Conservation (phyloP, 2,888 invertebrate genomes). For the Ariolimax columbianus region DNA sequence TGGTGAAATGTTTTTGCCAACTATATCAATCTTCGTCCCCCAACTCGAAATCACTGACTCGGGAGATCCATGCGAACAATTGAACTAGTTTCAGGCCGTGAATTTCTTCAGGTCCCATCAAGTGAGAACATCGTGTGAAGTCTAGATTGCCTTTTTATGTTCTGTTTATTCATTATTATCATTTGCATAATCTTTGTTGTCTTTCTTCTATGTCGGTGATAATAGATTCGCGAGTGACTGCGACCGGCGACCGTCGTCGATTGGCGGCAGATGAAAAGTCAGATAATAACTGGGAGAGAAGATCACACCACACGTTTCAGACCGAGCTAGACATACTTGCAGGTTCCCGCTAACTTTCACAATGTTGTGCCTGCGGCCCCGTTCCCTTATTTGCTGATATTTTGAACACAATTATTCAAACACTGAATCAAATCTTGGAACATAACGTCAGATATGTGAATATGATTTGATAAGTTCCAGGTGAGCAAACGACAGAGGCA, state of each 20-base stretch:
- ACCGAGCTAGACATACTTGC: not conserved
- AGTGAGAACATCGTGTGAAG: not conserved
- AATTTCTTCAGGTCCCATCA: not conserved
- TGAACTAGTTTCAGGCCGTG: not conserved
- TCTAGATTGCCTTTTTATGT: conserved; percentile 7
- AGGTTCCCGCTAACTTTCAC: not conserved
- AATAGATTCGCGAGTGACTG: not conserved
- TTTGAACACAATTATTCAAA: not conserved
- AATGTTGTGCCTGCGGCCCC: not conserved
- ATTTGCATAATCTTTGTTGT: not conserved
- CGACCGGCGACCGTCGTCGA: not conserved
- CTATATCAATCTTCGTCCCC: too few relatives aligned
- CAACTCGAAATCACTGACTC: too few relatives aligned
- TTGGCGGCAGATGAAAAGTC: not conserved
- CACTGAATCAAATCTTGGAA: not conserved
- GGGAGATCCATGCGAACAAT: too few relatives aligned
- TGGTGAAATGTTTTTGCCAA: too few relatives aligned
- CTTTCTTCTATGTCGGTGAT: not conserved
- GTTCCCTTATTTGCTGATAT: not conserved
- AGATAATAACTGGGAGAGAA: not conserved
- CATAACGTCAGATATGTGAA: too few relatives aligned
- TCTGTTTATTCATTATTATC: conserved; percentile 9
- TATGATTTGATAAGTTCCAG: too few relatives aligned
- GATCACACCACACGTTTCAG: not conserved
- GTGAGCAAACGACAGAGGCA: too few relatives aligned